Evolutionary conservation across 2,888 invertebrate genomes (phyloP), one percentile per base, ranked within the genome.

Genomic region (Drosophila barbarae): DNA sequence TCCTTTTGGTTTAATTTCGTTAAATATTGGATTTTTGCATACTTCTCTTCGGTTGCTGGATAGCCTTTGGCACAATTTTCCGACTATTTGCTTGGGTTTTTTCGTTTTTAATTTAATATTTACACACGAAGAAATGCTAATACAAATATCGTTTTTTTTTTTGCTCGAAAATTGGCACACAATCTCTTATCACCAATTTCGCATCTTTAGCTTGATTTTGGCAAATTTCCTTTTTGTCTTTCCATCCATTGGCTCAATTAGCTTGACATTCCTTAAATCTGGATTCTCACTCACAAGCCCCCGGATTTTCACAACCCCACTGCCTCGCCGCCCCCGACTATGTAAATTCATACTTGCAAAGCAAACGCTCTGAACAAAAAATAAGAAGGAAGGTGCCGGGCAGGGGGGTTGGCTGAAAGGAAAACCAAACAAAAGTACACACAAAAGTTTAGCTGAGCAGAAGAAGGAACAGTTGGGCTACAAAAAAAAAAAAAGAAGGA

Each of bases 341-440:
- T 69, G 60, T 39, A 69, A 60, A 68, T 69, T 50, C 42, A 28
- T 73, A 67, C 68, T 81, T 73, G 73, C 66, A 69, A 44, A 67
- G 78, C 63, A 73, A 79, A 73, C 67, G 65, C 64, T 28, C 23
- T 4, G 23, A 26, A 42, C 21, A 28, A 28, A 28, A 42, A 36
- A 50, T 12, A 39, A 32, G 21, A 39, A 32, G 21, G 21, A 26
- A 9, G 47, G 52, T 28, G 35, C 5, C 5, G 10, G 36, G 28
- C 46, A 42, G 39, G 47, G 36, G 47, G 41, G 26, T 26, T 41
- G 53, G 44, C 55, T 71, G 61, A 57, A 66, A 66, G 50, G 69
- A 55, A 78, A 76, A 72, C 72, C 76, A 76, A 74, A 72, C 66
- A 79, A 79, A 79, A 74, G 79, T 74, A 79, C 72, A 76, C 72